phyloP scores from a whole-genome alignment of 2,888 invertebrate species.

The Exocentrus adspersus region DNA sequence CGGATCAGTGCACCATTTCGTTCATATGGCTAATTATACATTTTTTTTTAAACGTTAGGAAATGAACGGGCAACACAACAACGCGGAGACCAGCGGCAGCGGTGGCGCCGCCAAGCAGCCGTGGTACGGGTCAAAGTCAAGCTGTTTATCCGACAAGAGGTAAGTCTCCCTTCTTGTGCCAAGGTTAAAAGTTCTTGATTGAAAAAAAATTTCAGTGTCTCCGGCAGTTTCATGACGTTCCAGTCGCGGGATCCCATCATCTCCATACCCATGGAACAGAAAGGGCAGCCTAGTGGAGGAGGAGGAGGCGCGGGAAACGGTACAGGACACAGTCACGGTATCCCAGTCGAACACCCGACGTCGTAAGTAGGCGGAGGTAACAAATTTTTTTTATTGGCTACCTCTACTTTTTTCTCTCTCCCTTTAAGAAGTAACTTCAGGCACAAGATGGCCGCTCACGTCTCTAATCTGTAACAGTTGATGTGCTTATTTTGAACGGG shows the following conservation, averaged over 20 bases:
- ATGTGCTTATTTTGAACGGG: too few species aligned
- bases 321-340: conserved; percentile 62
- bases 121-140: conserved; percentile 56
- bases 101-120: conserved; percentile 42
- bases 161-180: too few species aligned
- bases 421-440: not conserved
- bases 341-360: conserved; percentile 71
- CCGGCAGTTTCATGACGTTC: conserved; percentile 60
- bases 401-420: conserved; percentile 29
- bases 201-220: conserved; percentile 38
- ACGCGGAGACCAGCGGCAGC: conserved; percentile 39
- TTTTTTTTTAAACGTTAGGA: too few species aligned
- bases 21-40: too few species aligned
- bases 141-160: conserved; percentile 51
- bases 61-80: conserved; percentile 52
- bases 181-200: too few species aligned
- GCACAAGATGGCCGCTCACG: not conserved
- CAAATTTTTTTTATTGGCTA: conserved; percentile 38
- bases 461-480: too few species aligned
- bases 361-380: conserved; percentile 67
- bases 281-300: conserved; percentile 53
- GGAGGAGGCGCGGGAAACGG: conserved; percentile 49
- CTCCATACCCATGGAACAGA: conserved; percentile 32
- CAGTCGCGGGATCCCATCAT: conserved; percentile 68
- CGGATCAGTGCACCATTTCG: too few species aligned